Evolutionary conservation across 2,888 invertebrate genomes (phyloP).

Genomic region (Drosophila vallismaia): DNA sequence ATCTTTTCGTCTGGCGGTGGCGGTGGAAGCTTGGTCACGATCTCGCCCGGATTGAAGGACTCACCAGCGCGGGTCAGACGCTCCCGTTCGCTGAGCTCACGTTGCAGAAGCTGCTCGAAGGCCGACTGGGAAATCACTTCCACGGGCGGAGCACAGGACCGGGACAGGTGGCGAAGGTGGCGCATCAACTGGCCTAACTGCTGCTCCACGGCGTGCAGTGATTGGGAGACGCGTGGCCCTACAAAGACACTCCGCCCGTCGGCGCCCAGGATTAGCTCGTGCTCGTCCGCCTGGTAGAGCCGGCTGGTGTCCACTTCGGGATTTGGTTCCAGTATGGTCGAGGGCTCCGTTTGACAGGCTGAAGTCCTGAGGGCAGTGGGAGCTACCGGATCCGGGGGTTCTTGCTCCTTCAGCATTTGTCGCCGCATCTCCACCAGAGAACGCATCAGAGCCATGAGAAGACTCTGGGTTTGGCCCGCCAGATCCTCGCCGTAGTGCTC

Average conservation of each 20-base stretch:
- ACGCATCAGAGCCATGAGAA: slow-evolving; percentile 38
- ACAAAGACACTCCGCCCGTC: slow-evolving; percentile 49
- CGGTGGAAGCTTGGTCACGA: slow-evolving; percentile 33
- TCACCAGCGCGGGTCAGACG: slow-evolving; percentile 39
- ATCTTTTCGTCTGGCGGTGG: neutral
- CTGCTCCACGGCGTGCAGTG: slow-evolving; percentile 41
- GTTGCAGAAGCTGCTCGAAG: slow-evolving; percentile 40
- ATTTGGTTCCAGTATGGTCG: slow-evolving; percentile 18
- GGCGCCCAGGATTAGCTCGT: slow-evolving; percentile 33
- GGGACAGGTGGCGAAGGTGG: slow-evolving; percentile 32
- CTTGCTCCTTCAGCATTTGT: neutral
- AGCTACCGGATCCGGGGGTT: neutral
- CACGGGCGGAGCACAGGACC: slow-evolving; percentile 57
- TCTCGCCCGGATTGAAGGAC: slow-evolving; percentile 20
- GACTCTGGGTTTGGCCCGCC: slow-evolving; percentile 10
- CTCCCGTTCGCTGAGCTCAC: slow-evolving; percentile 46
- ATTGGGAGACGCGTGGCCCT: slow-evolving; percentile 47
- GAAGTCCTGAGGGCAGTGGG: neutral
- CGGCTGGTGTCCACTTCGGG: slow-evolving; percentile 38
- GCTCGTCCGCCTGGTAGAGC: slow-evolving; percentile 35
- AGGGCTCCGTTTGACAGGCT: slow-evolving; percentile 42
- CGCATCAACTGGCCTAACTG: slow-evolving; percentile 43
- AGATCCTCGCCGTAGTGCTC: slow-evolving; percentile 39
- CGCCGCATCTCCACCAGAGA: slow-evolving; percentile 23
- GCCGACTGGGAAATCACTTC: slow-evolving; percentile 46